These are phyloP conservation scores for Chelonus insularis DNA, from an alignment of 1,140 invertebrate genomes.

Conservation along the genomic window DNA sequence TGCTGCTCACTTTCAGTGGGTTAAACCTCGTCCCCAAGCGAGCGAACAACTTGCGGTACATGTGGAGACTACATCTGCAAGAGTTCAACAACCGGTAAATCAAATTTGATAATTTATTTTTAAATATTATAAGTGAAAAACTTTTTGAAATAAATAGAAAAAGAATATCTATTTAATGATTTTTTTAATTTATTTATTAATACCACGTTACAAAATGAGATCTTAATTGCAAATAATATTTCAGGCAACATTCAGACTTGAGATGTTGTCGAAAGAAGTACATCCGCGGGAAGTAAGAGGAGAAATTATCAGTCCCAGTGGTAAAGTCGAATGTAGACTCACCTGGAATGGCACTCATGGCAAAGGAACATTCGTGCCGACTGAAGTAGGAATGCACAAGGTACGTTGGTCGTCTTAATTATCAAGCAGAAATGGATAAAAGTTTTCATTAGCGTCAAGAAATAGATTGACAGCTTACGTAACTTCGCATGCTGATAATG, in stretches of 20 bases:
- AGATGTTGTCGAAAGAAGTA: constrained; percentile 77
- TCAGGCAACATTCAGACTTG: constrained; percentile 81
- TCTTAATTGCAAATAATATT: constrained; percentile 50
- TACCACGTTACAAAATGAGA: constrained; percentile 7
- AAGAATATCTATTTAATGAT: not conserved
- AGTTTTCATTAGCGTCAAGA: too few species aligned
- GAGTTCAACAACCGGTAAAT: constrained; percentile 81
- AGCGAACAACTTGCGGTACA: constrained; percentile 77
- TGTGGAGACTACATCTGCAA: constrained; percentile 77
- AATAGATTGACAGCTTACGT: not conserved
- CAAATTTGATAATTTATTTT: too few species aligned
- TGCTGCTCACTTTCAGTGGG: constrained; percentile 85
- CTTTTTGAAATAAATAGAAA: too few species aligned
- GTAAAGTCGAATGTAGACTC: constrained; percentile 64
- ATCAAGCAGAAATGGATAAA: not conserved
- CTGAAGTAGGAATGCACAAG: constrained; percentile 92
- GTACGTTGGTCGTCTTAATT: constrained; percentile 34
- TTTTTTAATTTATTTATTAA: too few species aligned
- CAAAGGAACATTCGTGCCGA: constrained; percentile 82
- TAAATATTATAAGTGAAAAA: too few species aligned
- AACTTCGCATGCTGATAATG: constrained; percentile 9
- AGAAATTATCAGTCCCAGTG: constrained; percentile 81
- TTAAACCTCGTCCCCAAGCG: constrained; percentile 78
- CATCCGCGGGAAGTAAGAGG: constrained; percentile 77
- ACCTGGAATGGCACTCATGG: constrained; percentile 70